Conservation (phyloP, 2,113 vertebrate genomes). For the Ginglymostoma cirratum region DNA sequence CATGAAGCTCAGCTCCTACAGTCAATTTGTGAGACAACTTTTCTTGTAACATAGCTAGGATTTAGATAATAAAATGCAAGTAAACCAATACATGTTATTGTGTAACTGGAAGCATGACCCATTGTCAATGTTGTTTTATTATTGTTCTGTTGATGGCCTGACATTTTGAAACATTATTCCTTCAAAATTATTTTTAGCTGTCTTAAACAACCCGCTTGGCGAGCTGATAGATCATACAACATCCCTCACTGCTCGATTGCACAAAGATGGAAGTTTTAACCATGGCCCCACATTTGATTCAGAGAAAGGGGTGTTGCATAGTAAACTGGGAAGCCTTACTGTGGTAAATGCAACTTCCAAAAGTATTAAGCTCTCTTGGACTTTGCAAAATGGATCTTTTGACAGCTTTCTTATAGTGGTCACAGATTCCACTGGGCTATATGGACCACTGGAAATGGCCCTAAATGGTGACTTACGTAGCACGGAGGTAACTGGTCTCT, state of each 20-base stretch:
- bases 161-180: conserved; percentile 26
- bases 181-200: conserved; percentile 36
- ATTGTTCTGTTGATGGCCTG: neutral
- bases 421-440: conserved; percentile 56
- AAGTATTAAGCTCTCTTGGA: conserved; percentile 31
- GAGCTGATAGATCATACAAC: neutral
- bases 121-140: neutral
- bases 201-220: neutral
- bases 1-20: neutral
- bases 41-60: neutral
- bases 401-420: conserved; percentile 48
- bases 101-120: conserved; percentile 28
- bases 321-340: conserved; percentile 17
- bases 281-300: neutral
- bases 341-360: conserved; percentile 12
- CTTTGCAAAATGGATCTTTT: conserved; percentile 30
- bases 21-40: neutral
- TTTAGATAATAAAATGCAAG: too few species aligned
- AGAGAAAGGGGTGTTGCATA: conserved; percentile 20
- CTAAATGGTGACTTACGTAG: conserved; percentile 58
- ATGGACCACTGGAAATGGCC: conserved; percentile 60
- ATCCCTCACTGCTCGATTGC: neutral
- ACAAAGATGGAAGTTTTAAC: conserved; percentile 15
- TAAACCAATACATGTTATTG: neutral
- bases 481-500: conserved; percentile 64